These are phyloP conservation scores for Artibeus lituratus DNA, from an alignment of 2,797 vertebrate species.

Conservation along the genomic window DNA sequence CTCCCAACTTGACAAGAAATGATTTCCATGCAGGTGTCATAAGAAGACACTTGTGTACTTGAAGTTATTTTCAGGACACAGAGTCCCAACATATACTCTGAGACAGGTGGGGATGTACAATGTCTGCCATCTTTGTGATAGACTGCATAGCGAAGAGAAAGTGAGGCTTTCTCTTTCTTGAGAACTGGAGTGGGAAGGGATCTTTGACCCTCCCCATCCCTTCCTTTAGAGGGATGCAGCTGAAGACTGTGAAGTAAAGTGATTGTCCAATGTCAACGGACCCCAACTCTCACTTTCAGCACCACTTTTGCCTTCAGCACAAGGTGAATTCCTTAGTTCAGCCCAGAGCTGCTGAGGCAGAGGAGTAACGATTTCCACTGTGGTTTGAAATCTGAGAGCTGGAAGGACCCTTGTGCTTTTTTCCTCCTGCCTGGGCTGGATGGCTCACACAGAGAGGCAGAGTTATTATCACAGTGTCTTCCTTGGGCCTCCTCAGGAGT, in stretches of 20 bases:
- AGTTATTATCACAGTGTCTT: background rate
- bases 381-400: background rate
- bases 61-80: background rate
- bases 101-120: rapidly evolving
- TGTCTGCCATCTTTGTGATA: background rate
- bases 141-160: rapidly evolving
- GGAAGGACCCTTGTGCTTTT: background rate
- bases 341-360: background rate
- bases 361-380: too few relatives aligned
- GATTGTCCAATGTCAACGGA: rapidly evolving
- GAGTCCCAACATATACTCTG: rapidly evolving
- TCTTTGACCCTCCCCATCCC: background rate
- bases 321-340: rapidly evolving
- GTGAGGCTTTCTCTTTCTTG: background rate
- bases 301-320: background rate
- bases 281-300: rapidly evolving
- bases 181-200: rapidly evolving
- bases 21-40: background rate
- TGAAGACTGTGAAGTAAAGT: background rate
- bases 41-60: background rate
- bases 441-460: background rate
- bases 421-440: too few relatives aligned
- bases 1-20: background rate
- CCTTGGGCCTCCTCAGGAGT: background rate
- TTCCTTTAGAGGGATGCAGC: background rate